phyloP scores from a whole-genome alignment of 2,113 vertebrate genomes.

The Tenrec ecaudatus region DNA sequence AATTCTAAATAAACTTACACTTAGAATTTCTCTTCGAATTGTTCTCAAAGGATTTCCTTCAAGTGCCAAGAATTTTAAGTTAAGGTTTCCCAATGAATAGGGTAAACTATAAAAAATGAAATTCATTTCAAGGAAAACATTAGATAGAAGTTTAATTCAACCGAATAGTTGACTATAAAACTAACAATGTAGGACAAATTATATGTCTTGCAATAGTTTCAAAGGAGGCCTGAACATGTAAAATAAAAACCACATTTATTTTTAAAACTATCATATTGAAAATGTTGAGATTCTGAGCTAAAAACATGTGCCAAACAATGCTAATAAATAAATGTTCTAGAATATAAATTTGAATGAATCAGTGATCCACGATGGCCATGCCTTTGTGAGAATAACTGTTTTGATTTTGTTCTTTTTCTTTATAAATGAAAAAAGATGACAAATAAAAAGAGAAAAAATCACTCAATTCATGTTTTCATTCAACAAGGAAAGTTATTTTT shows the following conservation, averaged over 20 bases:
- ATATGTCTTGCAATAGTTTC: background rate
- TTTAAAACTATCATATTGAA: constrained; percentile 1
- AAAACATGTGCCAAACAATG: constrained; percentile 27
- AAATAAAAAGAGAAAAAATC: background rate
- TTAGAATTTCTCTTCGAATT: constrained; percentile 94
- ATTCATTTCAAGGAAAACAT: constrained; percentile 50
- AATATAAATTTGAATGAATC: background rate
- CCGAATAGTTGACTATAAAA: constrained; percentile 33
- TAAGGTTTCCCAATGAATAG: constrained; percentile 91
- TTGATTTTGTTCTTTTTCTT: background rate
- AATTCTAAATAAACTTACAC: constrained; percentile 86
- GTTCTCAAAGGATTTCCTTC: constrained; percentile 96
- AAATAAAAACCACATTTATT: background rate
- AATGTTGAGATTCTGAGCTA: background rate
- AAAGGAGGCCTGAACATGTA: background rate
- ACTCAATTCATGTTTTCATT: constrained; percentile 21
- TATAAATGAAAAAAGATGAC: background rate
- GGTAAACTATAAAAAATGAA: constrained; percentile 90
- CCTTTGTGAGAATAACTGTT: background rate
- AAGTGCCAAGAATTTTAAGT: constrained; percentile 92
- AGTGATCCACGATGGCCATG: background rate
- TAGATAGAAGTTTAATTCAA: constrained; percentile 34
- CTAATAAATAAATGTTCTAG: constrained; percentile 33
- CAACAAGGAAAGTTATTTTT: background rate
- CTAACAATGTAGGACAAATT: background rate